Evolutionary conservation across 2,113 vertebrate species (phyloP), one percentile per base, ranked within the genome.

Genomic region (Peucedramus taeniatus): DNA sequence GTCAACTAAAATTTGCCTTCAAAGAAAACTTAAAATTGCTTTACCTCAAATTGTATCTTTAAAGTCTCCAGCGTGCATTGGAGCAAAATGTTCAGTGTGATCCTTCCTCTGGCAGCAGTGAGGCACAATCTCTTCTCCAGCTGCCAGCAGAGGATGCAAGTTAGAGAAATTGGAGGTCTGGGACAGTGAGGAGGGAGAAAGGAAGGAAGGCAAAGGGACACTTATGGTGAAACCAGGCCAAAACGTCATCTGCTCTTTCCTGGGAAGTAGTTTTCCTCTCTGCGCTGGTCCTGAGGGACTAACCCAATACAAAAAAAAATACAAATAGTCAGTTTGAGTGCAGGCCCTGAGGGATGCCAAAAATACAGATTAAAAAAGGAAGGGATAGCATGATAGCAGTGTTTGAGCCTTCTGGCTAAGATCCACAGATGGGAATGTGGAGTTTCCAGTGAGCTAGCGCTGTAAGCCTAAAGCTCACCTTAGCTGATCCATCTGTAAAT

Each of bases 21-120:
- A 90, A 64, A 47, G 21, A 83, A 79, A 80, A 21, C 6, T 44
- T 85, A 42, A 39, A 63, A 69, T 39, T 82, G 11, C 2, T 76
- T 70, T 35, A 53, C 3, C 6, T 87, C 18, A 54, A 9, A 68
- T 7, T 69, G 3, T n/a, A 15, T 23, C 18, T 78, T 88, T 70
- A 42, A 80, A 65, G 8, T 12, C 21, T 60, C 11, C 35, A 30
- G 7, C 1, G 10, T 10, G 4, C 2, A 0, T 37, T 70, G 31
- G 13, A 69, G 11, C 0, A 6, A 92, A 86, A 69, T 65, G 5
- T 8, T 60, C 11, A 49, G 23, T 0, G 1, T 49, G 13, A 28
- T 51, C 76, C 10, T 72, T 53, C 33, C 13, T 21, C 10, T 2
- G 7, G 11, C 60, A 63, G 27, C 33, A 60, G 6, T 9, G 21